Evolutionary conservation across 2,113 vertebrate species (phyloP).

Genomic region (Carollia perspicillata): DNA sequence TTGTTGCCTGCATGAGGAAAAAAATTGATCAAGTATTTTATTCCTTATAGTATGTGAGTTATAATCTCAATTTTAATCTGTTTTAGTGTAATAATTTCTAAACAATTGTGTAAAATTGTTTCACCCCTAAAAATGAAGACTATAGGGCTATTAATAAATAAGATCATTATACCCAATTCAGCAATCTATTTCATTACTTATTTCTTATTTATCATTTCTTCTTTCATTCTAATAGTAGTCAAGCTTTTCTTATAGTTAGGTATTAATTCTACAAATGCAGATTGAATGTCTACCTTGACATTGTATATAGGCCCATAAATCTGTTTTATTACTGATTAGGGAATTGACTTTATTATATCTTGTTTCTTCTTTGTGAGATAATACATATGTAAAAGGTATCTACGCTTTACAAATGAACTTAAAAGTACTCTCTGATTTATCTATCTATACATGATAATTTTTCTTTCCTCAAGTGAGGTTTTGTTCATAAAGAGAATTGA

Average conservation of each 20-base stretch:
- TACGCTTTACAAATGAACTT: background rate
- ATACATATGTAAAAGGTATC: background rate
- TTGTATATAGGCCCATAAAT: background rate
- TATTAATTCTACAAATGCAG: background rate
- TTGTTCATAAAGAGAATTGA: background rate
- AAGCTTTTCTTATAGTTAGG: constrained; percentile 6
- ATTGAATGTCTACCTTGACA: background rate
- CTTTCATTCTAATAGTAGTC: background rate
- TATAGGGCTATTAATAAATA: background rate
- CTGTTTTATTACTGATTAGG: background rate
- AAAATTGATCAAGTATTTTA: background rate
- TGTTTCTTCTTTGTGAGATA: background rate
- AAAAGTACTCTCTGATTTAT: background rate
- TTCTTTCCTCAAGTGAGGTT: background rate
- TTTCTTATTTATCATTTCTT: background rate
- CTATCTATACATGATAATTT: background rate
- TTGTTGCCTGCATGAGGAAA: background rate
- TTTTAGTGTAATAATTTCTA: background rate
- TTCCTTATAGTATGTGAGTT: background rate
- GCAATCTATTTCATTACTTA: background rate
- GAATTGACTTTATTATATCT: background rate
- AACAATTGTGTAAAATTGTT: background rate
- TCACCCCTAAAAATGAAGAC: background rate
- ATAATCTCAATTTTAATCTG: background rate
- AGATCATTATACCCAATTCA: background rate